A percentile compares a stretch with the other conserved stretches of the same genome.
Conservation (phyloP, 1,140 invertebrate species). For the Contarinia nasturtii region DNA sequence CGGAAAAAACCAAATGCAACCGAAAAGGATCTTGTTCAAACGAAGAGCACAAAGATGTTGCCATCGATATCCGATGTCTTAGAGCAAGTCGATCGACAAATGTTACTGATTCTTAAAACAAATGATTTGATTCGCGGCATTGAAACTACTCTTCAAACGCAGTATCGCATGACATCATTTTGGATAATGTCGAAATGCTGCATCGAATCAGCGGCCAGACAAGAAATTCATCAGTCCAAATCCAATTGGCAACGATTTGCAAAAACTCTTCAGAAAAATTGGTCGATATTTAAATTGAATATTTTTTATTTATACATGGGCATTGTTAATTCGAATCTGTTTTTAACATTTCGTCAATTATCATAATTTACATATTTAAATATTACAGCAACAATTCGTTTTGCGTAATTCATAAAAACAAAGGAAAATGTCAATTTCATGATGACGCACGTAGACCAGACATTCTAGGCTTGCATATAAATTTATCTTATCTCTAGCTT, state of each 20-base stretch:
- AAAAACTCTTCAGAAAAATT: conserved; percentile 13
- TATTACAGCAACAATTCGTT: no score
- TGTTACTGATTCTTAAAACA: conserved; percentile 91
- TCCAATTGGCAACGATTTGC: conserved; percentile 6
- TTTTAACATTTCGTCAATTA: background rate
- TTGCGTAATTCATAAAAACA: no score
- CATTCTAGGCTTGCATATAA: no score
- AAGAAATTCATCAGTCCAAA: conserved; percentile 22
- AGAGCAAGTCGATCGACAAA: conserved; percentile 40
- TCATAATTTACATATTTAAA: no score
- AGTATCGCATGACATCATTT: conserved; percentile 61
- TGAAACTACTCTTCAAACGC: conserved; percentile 59
- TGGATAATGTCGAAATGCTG: conserved; percentile 80
- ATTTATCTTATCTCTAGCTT: no score
- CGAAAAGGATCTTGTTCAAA: no score
- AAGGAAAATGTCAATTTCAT: no score
- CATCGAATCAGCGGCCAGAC: conserved; percentile 48
- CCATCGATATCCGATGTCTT: conserved; percentile 33
- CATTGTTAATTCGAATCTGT: background rate
- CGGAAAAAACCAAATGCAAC: conserved; percentile 43
- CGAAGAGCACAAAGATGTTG: conserved; percentile 22
- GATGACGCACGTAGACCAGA: no score
- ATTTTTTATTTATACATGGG: conserved; percentile 21
- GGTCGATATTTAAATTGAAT: conserved; percentile 21
- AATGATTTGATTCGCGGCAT: conserved; percentile 91